A percentile compares a stretch with the other conserved stretches of the same genome.
Evolutionary conservation across 1,140 invertebrate genomes (phyloP).

Genomic region (Dendrolimus punctatus): DNA sequence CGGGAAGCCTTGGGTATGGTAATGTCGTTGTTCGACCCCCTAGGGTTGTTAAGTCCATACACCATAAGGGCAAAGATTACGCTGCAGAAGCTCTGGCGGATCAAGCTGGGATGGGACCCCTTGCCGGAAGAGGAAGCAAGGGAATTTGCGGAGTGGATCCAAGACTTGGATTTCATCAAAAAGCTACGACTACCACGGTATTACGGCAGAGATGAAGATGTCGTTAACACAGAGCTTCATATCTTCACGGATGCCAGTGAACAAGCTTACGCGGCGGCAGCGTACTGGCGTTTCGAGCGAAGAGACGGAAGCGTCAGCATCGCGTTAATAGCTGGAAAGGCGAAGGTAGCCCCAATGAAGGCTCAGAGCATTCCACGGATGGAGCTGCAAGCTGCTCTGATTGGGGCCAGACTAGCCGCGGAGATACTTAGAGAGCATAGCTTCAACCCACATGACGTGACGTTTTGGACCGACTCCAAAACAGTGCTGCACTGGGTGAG

Average conservation of each 20-base stretch:
- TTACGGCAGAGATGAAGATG: constrained; percentile 3
- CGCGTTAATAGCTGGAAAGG: constrained; percentile 13
- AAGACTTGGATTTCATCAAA: constrained; percentile 12
- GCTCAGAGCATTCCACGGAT: constrained; percentile 14
- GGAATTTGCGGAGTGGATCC: constrained; percentile 6
- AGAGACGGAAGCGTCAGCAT: neutral
- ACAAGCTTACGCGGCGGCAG: constrained; percentile 15
- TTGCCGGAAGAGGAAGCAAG: constrained; percentile 1
- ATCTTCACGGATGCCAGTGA: constrained; percentile 18
- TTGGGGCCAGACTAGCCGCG: constrained; percentile 7
- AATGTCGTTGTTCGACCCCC: constrained; percentile 36
- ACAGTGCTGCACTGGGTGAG: constrained; percentile 17
- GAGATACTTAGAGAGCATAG: constrained; percentile 9
- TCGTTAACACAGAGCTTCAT: constrained; percentile 26
- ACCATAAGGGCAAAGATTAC: constrained; percentile 28
- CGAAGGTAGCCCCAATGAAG: constrained; percentile 17
- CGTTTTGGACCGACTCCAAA: constrained; percentile 21
- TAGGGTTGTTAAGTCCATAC: constrained; percentile 31
- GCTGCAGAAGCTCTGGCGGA: constrained; percentile 40
- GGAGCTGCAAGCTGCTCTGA: constrained; percentile 18
- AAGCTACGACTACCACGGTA: constrained; percentile 8
- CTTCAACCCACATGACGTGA: constrained; percentile 1
- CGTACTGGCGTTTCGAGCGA: constrained; percentile 8
- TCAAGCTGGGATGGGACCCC: constrained; percentile 35
- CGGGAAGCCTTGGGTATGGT: constrained; percentile 11